Conservation (phyloP, 1,140 invertebrate species). For the Drosophila carrolli region DNA sequence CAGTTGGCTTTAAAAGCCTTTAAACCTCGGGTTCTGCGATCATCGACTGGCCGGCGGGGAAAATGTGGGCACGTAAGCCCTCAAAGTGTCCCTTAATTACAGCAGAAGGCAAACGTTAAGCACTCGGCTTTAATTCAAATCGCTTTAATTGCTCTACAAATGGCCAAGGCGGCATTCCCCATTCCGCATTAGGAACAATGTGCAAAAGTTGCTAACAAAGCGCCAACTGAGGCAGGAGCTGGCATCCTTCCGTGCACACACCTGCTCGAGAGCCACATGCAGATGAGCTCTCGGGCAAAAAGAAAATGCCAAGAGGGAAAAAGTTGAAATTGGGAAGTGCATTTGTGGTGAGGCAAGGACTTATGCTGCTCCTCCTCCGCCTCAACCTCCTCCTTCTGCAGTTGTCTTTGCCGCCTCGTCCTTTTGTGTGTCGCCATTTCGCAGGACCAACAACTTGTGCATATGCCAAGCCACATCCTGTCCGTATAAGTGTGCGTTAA, state of each 20-base stretch:
- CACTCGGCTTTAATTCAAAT: constrained; percentile 70
- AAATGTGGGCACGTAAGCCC: constrained; percentile 50
- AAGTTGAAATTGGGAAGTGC: constrained; percentile 66
- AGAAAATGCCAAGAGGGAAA: constrained; percentile 42
- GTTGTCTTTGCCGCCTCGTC: constrained; percentile 32
- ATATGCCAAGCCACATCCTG: constrained; percentile 54
- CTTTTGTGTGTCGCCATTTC: constrained; percentile 42
- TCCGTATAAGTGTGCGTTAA: constrained; percentile 63
- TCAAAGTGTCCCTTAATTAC: constrained; percentile 68
- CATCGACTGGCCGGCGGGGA: constrained; percentile 38
- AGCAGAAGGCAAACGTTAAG: constrained; percentile 70
- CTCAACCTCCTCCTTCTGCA: not conserved
- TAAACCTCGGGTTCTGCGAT: constrained; percentile 57
- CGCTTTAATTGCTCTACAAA: constrained; percentile 78
- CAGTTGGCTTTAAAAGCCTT: constrained; percentile 68
- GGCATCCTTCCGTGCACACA: constrained; percentile 24
- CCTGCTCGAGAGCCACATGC: constrained; percentile 41
- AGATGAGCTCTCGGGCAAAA: constrained; percentile 56
- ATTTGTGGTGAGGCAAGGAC: constrained; percentile 69
- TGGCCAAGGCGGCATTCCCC: constrained; percentile 45
- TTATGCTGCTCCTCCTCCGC: constrained; percentile 30
- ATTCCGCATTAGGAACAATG: constrained; percentile 66
- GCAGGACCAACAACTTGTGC: constrained; percentile 52
- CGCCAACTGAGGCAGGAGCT: constrained; percentile 37
- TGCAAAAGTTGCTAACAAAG: constrained; percentile 69